Evolutionary conservation across 2,113 vertebrate genomes (phyloP).

Genomic region (Cariama cristata): DNA sequence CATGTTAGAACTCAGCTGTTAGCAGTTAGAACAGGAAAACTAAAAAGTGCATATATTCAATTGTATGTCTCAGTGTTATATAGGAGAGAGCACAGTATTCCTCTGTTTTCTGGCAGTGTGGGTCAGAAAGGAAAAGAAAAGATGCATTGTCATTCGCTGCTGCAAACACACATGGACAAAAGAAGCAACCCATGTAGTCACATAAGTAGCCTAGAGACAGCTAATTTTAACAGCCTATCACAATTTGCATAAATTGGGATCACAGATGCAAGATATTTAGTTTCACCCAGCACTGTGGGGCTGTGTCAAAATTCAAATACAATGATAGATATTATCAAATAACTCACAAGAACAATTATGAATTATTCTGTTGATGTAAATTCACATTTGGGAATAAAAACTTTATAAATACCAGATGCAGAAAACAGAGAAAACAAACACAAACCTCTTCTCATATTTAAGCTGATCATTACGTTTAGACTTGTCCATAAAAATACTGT

Average conservation of each 20-base stretch:
- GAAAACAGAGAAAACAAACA: not conserved
- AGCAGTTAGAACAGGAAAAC: not conserved
- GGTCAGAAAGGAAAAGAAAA: not conserved
- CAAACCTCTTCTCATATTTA: not conserved
- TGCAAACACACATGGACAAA: not conserved
- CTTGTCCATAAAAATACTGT: not conserved
- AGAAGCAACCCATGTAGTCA: not conserved
- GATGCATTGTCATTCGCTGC: not conserved
- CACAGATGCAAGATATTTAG: not conserved
- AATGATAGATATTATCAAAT: not conserved
- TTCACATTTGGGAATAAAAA: constrained; percentile 3
- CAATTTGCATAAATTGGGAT: not conserved
- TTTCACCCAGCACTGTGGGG: not conserved
- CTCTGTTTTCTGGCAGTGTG: not conserved
- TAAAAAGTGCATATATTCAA: not conserved
- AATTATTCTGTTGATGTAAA: constrained; percentile 27
- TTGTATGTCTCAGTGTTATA: not conserved
- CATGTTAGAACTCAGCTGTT: not conserved
- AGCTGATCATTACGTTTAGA: not conserved
- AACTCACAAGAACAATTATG: not conserved
- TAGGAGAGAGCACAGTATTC: not conserved
- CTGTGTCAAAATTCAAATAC: not conserved
- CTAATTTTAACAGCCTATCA: not conserved
- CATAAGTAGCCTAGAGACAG: not conserved
- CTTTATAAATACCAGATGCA: constrained; percentile 25